phyloP scores from a whole-genome alignment of 2,888 invertebrate species.

The Heliconius erato region DNA sequence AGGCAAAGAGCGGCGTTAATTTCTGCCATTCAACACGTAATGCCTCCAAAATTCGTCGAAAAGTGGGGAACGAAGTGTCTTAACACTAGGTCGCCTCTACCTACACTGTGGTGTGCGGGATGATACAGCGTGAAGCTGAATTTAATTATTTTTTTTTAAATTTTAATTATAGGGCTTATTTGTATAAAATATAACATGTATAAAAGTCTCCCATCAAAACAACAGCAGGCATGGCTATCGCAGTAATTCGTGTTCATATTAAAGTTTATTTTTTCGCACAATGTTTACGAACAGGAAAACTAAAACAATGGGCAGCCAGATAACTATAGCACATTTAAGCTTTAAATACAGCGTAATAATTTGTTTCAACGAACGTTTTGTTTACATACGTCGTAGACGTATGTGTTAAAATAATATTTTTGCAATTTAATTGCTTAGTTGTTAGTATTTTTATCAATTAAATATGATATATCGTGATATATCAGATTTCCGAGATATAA shows the following conservation, averaged over 20 bases:
- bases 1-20: too few species aligned
- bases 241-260: slow-evolving; percentile 3
- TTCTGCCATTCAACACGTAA: too few species aligned
- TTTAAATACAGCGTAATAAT: slow-evolving; percentile 1
- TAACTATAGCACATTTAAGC: slow-evolving; percentile 8
- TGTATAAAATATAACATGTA: not conserved
- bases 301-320: slow-evolving; percentile 15
- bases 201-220: not conserved
- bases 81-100: too few species aligned
- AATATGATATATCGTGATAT: too few species aligned
- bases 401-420: not conserved
- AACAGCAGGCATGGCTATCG: not conserved
- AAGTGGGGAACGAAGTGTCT: too few species aligned
- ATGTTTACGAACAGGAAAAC: slow-evolving; percentile 10
- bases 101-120: too few species aligned
- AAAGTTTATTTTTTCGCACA: slow-evolving; percentile 12
- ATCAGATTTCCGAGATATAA: too few species aligned
- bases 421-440: not conserved
- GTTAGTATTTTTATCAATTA: too few species aligned
- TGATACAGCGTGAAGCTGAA: too few species aligned
- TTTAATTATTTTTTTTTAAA: too few species aligned
- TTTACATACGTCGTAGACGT: not conserved
- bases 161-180: not conserved
- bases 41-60: too few species aligned
- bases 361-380: not conserved